These are phyloP conservation scores for Cryptus armator DNA, from an alignment of 2,888 invertebrate species.

Conservation along the genomic window DNA sequence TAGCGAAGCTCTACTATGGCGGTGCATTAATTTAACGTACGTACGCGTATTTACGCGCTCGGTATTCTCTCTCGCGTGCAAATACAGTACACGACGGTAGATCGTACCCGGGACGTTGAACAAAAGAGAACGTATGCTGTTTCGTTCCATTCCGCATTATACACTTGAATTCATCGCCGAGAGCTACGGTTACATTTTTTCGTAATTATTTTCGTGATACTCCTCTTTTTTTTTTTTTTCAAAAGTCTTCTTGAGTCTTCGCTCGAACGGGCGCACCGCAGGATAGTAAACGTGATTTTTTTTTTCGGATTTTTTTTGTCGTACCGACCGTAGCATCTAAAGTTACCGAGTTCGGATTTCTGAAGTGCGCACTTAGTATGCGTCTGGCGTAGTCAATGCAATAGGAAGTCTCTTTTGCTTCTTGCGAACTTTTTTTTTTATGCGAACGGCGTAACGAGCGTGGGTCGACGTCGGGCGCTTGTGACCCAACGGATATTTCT, in stretches of 20 bases:
- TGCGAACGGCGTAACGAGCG: constrained; percentile 53
- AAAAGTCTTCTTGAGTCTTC: constrained; percentile 14
- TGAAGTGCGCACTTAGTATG: constrained; percentile 49
- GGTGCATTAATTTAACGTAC: constrained; percentile 62
- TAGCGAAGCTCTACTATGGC: background rate
- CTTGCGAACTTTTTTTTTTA: constrained; percentile 47
- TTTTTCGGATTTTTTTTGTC: background rate
- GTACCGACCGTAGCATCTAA: background rate
- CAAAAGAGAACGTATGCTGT: constrained; percentile 18
- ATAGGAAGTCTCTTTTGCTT: constrained; percentile 36
- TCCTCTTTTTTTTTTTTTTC: constrained; percentile 3
- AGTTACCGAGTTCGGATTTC: constrained; percentile 40
- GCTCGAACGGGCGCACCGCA: constrained; percentile 1
- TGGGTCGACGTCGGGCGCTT: constrained; percentile 18
- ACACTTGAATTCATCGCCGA: background rate
- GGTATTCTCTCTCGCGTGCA: constrained; percentile 38
- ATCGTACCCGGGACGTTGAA: background rate
- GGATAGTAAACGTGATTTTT: constrained; percentile 22
- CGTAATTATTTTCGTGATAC: too few relatives aligned
- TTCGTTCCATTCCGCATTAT: constrained; percentile 28
- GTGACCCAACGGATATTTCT: constrained; percentile 3
- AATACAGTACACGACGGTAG: constrained; percentile 7
- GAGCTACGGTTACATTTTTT: constrained; percentile 8
- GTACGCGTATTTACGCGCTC: constrained; percentile 61
- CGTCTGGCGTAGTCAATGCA: constrained; percentile 59